Base-by-base conservation (phyloP, 2,113 vertebrate genomes). In the Lethenteron camtschaticum region DNA sequence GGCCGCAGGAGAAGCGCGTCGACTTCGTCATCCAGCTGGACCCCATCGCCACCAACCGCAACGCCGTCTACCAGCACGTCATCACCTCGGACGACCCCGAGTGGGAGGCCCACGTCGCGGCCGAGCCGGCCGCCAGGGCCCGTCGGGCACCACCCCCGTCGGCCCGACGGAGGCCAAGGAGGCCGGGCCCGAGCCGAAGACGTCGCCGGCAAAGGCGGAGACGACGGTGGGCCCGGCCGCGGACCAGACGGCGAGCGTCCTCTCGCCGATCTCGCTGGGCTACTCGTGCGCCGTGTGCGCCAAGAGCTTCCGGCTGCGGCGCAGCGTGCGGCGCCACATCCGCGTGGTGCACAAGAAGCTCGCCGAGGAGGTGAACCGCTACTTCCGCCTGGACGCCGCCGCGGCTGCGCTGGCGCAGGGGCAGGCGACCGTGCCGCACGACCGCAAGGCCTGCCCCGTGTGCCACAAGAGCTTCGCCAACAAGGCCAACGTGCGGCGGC, bases 261-360 rank as follows among this genome's bases (percentile, higher is more conserved):
- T 24, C n/a, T 16, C 24, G n/a, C 63, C 63, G 24, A n/a, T 9
- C 9, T 11, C 63, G n/a, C n/a, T n/a, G 1, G 24, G 24, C n/a
- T 66, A 16, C 24, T n/a, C 87, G 74, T 99, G 94, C 76, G 90
- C 87, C 75, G 81, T 99, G 58, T 99, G 94, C 71, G 87, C 86
- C 74, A 91, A 95, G 78, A 88, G 91, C 78, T 99, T 99, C 74
- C 87, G 90, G 74, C 95, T 89, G 10, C 85, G 89, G 70, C 87
- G 89, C 72, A 89, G 89, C 68, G 84, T 99, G 72, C 82, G 92
- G 57, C 85, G 92, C n/a, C 94, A 99, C 75, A 90, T 95, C 81
- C 84, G 89, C 70, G 95, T 96, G 80, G 88, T 95, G 78, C 94
- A 99, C 75, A 86, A 91, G 80, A 89, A 85, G 76, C 94, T 89